A percentile compares a stretch with the other conserved stretches of the same genome.
These are phyloP conservation scores for Campoletis sonorensis DNA, from an alignment of 1,140 invertebrate species.

Conservation along the genomic window DNA sequence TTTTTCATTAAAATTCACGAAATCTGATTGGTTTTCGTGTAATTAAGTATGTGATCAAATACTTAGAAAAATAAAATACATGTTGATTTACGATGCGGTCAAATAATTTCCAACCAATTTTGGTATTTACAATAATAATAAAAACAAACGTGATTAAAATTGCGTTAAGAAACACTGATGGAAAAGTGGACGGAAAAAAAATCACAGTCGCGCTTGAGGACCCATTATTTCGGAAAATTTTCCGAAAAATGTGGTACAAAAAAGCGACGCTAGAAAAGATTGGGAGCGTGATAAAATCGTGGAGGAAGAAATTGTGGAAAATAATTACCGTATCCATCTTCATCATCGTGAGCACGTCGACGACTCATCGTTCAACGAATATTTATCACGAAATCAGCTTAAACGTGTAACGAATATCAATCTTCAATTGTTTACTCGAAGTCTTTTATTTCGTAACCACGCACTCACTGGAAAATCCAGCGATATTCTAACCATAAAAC, in stretches of 20 bases:
- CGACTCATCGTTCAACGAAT: constrained; percentile 82
- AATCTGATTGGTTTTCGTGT: too few species aligned
- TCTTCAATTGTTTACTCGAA: not conserved
- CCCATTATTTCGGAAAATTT: not conserved
- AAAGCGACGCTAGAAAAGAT: constrained; percentile 28
- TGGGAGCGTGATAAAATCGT: constrained; percentile 5
- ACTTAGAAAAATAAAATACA: too few species aligned
- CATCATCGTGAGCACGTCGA: constrained; percentile 85
- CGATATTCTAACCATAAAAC: constrained; percentile 37
- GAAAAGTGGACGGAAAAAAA: too few species aligned
- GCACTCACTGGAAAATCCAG: not conserved
- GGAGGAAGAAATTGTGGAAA: constrained; percentile 13
- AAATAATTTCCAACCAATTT: too few species aligned
- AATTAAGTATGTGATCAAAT: too few species aligned
- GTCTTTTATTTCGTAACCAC: not conserved
- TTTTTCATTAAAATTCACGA: too few species aligned
- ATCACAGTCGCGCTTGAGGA: too few species aligned
- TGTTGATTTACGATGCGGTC: too few species aligned
- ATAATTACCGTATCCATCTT: constrained; percentile 86
- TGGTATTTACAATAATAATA: too few species aligned
- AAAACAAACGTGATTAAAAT: constrained; percentile 32
- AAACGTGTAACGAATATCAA: not conserved
- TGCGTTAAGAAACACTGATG: too few species aligned
- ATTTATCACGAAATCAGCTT: not conserved
- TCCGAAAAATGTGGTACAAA: not conserved